phyloP scores from a whole-genome alignment of 2,888 invertebrate species.

The Luperina testacea region DNA sequence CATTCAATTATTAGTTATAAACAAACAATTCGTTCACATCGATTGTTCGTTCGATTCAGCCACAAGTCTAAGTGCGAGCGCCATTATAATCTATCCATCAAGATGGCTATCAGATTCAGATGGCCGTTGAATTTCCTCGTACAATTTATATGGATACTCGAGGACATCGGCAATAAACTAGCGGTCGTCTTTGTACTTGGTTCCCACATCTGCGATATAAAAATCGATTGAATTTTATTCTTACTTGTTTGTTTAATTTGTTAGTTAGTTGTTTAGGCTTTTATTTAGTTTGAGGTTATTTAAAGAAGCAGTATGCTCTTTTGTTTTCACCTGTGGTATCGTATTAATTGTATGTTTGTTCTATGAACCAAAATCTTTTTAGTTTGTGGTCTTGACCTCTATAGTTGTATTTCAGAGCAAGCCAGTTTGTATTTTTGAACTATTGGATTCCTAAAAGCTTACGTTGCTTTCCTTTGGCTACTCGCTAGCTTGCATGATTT shows the following conservation, averaged over 20 bases:
- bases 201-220: conserved; percentile 79
- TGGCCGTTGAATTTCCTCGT: conserved; percentile 77
- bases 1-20: conserved; percentile 44
- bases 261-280: conserved; percentile 32
- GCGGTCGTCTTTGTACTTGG: conserved; percentile 77
- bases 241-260: conserved; percentile 51
- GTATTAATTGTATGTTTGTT: neutral
- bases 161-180: conserved; percentile 79
- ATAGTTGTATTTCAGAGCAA: neutral
- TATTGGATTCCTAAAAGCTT: neutral
- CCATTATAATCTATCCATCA: conserved; percentile 81
- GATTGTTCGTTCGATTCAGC: conserved; percentile 46
- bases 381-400: neutral
- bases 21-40: conserved; percentile 36
- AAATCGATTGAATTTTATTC: conserved; percentile 72
- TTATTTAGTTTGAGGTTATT: conserved; percentile 25
- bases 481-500: too few relatives aligned
- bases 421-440: neutral
- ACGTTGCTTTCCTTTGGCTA: neutral
- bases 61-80: conserved; percentile 70
- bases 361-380: neutral
- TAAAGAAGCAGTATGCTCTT: conserved; percentile 1
- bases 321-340: neutral
- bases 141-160: conserved; percentile 79
- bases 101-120: conserved; percentile 83